Evolutionary conservation across 2,888 invertebrate species (phyloP).

Genomic region (Sesamia inferens): DNA sequence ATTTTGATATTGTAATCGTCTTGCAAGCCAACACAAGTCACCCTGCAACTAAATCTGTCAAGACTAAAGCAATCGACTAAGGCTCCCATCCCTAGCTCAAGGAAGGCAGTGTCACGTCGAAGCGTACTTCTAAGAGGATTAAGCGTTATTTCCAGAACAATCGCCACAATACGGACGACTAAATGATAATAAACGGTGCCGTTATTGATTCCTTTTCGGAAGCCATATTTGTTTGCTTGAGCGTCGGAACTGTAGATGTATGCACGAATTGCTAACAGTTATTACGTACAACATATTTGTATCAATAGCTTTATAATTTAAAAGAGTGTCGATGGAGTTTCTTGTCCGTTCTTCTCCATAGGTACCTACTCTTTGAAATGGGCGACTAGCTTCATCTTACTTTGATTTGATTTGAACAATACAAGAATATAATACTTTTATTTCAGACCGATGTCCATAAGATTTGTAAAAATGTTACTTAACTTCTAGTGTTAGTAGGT

Average conservation of each 20-base stretch:
- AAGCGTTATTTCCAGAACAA: slow-evolving; percentile 47
- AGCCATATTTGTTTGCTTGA: slow-evolving; percentile 3
- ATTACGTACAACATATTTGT: too few relatives aligned
- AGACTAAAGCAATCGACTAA: slow-evolving; percentile 16
- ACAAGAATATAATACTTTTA: too few relatives aligned
- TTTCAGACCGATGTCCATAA: too few relatives aligned
- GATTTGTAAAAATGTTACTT: too few relatives aligned
- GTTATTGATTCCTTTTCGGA: slow-evolving; percentile 43
- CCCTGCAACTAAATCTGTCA: neutral
- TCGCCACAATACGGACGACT: slow-evolving; percentile 48
- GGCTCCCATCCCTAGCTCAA: slow-evolving; percentile 38
- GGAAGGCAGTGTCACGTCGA: slow-evolving; percentile 57
- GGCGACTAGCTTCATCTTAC: too few relatives aligned
- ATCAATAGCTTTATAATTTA: too few relatives aligned
- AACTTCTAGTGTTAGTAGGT: too few relatives aligned
- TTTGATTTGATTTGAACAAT: too few relatives aligned
- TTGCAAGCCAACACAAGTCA: neutral
- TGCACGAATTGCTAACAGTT: neutral
- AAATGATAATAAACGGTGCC: slow-evolving; percentile 54
- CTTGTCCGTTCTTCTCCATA: too few relatives aligned
- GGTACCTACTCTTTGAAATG: too few relatives aligned
- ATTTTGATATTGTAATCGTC: neutral
- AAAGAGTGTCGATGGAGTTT: too few relatives aligned
- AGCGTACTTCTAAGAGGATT: slow-evolving; percentile 53
- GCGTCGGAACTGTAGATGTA: neutral